These are phyloP conservation scores for Diglossa brunneiventris DNA, from an alignment of 2,113 vertebrate genomes.

Conservation along the genomic window DNA sequence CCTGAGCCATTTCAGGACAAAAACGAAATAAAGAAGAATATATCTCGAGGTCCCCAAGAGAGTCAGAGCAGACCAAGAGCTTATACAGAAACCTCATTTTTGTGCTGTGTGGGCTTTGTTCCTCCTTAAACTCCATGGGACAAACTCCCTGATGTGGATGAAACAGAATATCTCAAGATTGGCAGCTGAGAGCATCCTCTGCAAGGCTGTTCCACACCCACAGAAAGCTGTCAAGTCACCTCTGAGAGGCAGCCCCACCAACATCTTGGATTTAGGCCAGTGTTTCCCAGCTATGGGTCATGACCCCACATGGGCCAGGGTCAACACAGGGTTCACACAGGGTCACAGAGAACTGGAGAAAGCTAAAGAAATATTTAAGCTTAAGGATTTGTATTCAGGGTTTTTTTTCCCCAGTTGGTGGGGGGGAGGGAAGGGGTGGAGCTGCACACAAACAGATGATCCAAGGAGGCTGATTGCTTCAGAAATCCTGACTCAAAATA, in stretches of 20 bases:
- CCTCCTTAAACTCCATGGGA: background rate
- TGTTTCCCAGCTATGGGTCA: background rate
- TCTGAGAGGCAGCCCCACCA: background rate
- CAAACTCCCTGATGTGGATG: background rate
- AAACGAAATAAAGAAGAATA: background rate
- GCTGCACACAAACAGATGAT: background rate
- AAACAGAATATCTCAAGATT: background rate
- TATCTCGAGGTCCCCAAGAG: background rate
- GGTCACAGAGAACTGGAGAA: background rate
- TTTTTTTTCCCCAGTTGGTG: background rate
- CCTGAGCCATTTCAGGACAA: background rate
- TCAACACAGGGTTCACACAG: background rate
- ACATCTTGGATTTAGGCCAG: background rate
- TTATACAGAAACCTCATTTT: conserved; percentile 4
- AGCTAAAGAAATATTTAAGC: conserved; percentile 29
- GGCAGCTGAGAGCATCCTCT: background rate
- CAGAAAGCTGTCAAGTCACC: background rate
- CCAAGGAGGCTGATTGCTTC: background rate
- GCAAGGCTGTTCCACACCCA: background rate
- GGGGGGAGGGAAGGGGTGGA: background rate
- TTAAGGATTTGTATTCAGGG: background rate
- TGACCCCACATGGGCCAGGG: background rate
- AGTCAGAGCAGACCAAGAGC: background rate
- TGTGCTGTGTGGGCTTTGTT: background rate
- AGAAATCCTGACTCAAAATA: background rate